Conservation (phyloP, 1,140 invertebrate genomes). For the Ptiloglossa arizonensis region DNA sequence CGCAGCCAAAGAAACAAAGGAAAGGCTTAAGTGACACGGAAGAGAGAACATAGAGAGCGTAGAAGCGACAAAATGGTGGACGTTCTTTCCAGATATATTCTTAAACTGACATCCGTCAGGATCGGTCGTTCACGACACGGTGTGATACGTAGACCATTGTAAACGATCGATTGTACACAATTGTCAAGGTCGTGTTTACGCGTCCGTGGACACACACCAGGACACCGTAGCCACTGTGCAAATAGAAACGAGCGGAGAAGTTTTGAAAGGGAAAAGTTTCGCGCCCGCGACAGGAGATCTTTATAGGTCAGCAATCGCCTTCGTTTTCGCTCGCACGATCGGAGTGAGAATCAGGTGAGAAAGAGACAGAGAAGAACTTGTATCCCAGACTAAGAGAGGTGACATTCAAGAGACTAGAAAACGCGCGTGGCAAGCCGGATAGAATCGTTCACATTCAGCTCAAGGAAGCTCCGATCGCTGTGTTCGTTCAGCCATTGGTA, state of each 20-base stretch:
- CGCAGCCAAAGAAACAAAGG: constrained; percentile 69
- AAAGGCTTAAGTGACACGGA: constrained; percentile 61
- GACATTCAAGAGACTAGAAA: constrained; percentile 31
- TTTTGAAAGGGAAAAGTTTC: constrained; percentile 32
- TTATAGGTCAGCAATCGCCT: neutral
- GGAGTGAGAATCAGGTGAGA: constrained; percentile 14
- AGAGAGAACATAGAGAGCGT: constrained; percentile 39
- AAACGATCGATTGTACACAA: neutral
- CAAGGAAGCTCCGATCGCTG: constrained; percentile 2
- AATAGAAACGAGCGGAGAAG: constrained; percentile 26
- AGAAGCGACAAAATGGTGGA: neutral
- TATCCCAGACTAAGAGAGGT: constrained; percentile 30
- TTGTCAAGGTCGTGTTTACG: constrained; percentile 6
- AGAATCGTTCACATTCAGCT: constrained; percentile 27
- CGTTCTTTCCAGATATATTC: neutral
- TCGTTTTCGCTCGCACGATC: constrained; percentile 20
- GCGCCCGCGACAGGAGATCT: neutral
- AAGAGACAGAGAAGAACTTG: constrained; percentile 19
- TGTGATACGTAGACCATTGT: neutral
- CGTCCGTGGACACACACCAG: constrained; percentile 37
- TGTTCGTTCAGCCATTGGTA: neutral
- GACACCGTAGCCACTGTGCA: constrained; percentile 55
- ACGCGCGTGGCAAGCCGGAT: constrained; percentile 39
- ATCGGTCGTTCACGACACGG: neutral
- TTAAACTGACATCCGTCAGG: neutral